Base-by-base conservation (phyloP, 2,113 vertebrate species). In the Tympanuchus pallidicinctus region DNA sequence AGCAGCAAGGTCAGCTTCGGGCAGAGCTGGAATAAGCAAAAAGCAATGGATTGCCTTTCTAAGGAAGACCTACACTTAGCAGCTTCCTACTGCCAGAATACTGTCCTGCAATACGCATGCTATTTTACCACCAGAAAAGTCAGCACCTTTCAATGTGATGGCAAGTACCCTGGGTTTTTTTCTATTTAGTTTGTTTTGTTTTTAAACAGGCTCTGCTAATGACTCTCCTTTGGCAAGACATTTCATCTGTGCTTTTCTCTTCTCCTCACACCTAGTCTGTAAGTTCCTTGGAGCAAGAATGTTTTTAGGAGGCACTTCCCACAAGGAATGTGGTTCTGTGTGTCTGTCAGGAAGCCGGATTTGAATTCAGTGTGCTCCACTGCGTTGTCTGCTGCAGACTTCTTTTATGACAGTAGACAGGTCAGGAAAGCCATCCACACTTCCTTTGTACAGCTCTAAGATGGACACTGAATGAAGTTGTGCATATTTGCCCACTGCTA, bases 21-120 rank as follows among this genome's bases (percentile, higher is more conserved):
- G 13, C 56, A 45, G 16, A 60, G 17, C 36, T 43, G 42, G 27
- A 87, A 92, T 45, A 20, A 87, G 69, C 64, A 48, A 36, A 71
- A 36, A 6, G 16, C 22, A 59, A 11, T 2, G 22, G n/a, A 67
- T 38, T 21, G 30, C 16, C 45, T 60, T 65, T 38, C 43, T 38
- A 28, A 69, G 34, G 21, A 69, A 70, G 30, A 22, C 3, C 36
- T 64, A 64, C 56, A 19, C 14, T 65, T 43, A 27, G 67, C 45
- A 86, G 17, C 16, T 22, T 71, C 57, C 38, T 48, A 3, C 20
- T 48, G 30, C n/a, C n/a, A 73, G 40, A 22, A 17, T 19, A 13
- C 36, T 28, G 2, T 4, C 59, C 6, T 40, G 36, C 18, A 59
- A 59, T 21, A 59, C 6, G 14, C 1, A 1, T 13, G 36, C 32